Evolutionary conservation across 2,888 invertebrate genomes (phyloP).

Genomic region (Drosophila meridionalis): DNA sequence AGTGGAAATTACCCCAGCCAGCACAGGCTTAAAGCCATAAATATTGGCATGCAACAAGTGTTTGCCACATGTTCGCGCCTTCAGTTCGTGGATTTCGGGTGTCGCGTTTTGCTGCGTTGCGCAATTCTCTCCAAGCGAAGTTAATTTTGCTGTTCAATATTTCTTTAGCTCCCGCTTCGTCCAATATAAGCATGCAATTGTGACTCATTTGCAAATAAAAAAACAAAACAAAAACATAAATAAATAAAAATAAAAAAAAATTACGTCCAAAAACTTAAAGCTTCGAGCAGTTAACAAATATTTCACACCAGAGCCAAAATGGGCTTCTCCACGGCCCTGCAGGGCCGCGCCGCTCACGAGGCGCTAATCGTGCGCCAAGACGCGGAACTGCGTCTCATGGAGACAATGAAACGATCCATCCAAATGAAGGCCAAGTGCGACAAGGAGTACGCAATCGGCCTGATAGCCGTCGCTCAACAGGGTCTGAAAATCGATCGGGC

Average conservation of each 20-base stretch:
- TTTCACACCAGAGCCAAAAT: constrained; percentile 85
- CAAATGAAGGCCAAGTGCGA: constrained; percentile 95
- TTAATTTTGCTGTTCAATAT: constrained; percentile 11
- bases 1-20: constrained; percentile 36
- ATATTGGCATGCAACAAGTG: constrained; percentile 72
- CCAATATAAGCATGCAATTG: constrained; percentile 34
- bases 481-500: constrained; percentile 92
- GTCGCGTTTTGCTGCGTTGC: constrained; percentile 39
- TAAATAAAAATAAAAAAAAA: neutral
- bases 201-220: constrained; percentile 50
- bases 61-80: constrained; percentile 65
- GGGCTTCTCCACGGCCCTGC: constrained; percentile 94
- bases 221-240: neutral
- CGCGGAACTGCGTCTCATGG: constrained; percentile 95
- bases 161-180: constrained; percentile 31
- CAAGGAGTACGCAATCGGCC: constrained; percentile 94
- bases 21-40: constrained; percentile 29
- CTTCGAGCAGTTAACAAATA: constrained; percentile 11
- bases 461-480: constrained; percentile 92
- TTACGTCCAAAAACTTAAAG: constrained; percentile 18
- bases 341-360: constrained; percentile 95
- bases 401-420: constrained; percentile 95
- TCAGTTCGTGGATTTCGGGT: constrained; percentile 15
- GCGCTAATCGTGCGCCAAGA: constrained; percentile 95
- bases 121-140: constrained; percentile 49